Conservation (phyloP, 2,888 invertebrate genomes). For the Byasa hedistus region DNA sequence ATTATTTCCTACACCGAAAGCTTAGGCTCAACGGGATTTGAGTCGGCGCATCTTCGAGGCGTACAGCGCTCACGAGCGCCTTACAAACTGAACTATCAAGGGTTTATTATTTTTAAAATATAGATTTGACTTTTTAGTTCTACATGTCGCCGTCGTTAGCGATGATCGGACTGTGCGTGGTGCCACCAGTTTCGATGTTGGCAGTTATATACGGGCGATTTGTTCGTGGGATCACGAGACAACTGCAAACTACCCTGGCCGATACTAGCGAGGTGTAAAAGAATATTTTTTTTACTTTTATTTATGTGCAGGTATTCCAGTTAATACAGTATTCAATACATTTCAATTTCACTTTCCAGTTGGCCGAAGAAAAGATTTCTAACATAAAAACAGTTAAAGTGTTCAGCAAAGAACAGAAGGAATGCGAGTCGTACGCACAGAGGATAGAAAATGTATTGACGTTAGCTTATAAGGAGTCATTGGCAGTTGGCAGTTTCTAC, state of each 20-base stretch:
- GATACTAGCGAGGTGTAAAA: slow-evolving; percentile 63
- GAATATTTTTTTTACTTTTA: neutral
- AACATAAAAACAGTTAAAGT: slow-evolving; percentile 96
- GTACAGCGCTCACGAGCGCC: too few species aligned
- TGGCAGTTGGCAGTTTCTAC: slow-evolving; percentile 93
- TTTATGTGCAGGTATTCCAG: too few species aligned
- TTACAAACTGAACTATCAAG: too few species aligned
- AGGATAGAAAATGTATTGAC: slow-evolving; percentile 86
- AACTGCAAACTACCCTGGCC: slow-evolving; percentile 87
- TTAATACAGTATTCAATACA: neutral
- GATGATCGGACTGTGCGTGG: slow-evolving; percentile 90
- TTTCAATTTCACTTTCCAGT: slow-evolving; percentile 61
- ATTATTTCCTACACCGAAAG: too few species aligned
- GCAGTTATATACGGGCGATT: slow-evolving; percentile 92
- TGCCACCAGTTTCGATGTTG: slow-evolving; percentile 92
- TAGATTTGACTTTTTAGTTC: slow-evolving; percentile 77
- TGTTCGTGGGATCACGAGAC: slow-evolving; percentile 89
- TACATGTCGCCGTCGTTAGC: slow-evolving; percentile 95
- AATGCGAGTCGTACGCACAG: slow-evolving; percentile 83
- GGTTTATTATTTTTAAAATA: too few species aligned
- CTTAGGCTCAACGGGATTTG: too few species aligned
- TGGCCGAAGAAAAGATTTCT: slow-evolving; percentile 94
- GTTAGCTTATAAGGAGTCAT: slow-evolving; percentile 91
- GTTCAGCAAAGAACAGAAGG: slow-evolving; percentile 91
- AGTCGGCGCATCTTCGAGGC: too few species aligned